A percentile compares a stretch with the other conserved stretches of the same genome.
These are phyloP conservation scores for Cephus pulcher DNA, from an alignment of 2,888 invertebrate species.

Conservation along the genomic window DNA sequence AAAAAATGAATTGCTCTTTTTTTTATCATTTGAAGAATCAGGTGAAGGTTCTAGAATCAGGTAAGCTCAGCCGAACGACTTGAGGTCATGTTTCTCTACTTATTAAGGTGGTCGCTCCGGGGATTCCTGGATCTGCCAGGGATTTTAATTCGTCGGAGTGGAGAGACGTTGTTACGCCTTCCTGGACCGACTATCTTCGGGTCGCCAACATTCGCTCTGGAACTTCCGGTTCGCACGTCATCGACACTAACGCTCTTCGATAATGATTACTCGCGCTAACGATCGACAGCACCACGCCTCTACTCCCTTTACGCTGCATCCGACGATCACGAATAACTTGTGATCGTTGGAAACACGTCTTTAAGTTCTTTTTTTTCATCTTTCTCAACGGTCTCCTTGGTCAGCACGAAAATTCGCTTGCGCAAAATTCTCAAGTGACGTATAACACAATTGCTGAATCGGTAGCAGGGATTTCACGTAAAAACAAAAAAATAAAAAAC, in stretches of 20 bases:
- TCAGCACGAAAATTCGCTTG: not conserved
- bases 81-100: slow-evolving; percentile 35
- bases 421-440: not conserved
- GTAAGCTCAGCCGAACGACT: not conserved
- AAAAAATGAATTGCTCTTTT: not conserved
- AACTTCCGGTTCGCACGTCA: slow-evolving; percentile 40
- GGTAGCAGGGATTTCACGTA: not conserved
- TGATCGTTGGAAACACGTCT: not conserved
- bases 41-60: not conserved
- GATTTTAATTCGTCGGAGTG: slow-evolving; percentile 19
- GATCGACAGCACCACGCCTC: not conserved
- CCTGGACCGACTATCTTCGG: slow-evolving; percentile 39
- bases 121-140: slow-evolving; percentile 20
- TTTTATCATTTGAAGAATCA: not conserved
- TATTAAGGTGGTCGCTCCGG: slow-evolving; percentile 42
- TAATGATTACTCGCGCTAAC: slow-evolving; percentile 20
- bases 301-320: not conserved
- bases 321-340: not conserved
- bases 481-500: not conserved
- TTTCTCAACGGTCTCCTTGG: not conserved
- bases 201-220: slow-evolving; percentile 36
- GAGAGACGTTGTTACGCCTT: slow-evolving; percentile 33
- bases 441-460: not conserved
- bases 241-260: slow-evolving; percentile 46
- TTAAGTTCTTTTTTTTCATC: no score